phyloP scores from a whole-genome alignment of 2,888 invertebrate species.

The Oscheius sp. region DNA sequence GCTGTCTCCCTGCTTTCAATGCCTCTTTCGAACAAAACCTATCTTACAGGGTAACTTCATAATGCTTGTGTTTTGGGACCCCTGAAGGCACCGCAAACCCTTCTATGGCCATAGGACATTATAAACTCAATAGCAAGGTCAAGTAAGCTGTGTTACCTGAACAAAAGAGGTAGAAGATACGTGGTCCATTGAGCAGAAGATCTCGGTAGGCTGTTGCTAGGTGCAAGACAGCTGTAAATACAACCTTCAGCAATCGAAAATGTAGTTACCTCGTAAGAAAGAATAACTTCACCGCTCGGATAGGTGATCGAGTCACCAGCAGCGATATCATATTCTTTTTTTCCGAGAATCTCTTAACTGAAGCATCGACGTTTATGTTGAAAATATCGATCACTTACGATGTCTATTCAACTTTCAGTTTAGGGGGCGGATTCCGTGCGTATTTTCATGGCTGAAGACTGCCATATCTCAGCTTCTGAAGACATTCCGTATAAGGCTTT shows the following conservation, averaged over 20 bases:
- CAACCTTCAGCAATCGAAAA: not conserved
- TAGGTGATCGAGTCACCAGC: slow-evolving; percentile 16
- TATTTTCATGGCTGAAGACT: too few relatives aligned
- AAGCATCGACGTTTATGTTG: not conserved
- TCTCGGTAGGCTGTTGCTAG: slow-evolving; percentile 15
- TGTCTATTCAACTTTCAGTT: too few relatives aligned
- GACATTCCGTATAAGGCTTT: too few relatives aligned
- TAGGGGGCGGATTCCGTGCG: too few relatives aligned
- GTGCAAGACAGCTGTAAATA: not conserved
- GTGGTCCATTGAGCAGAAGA: slow-evolving; percentile 24
- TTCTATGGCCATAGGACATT: not conserved
- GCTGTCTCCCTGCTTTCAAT: too few relatives aligned
- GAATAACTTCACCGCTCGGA: slow-evolving; percentile 20
- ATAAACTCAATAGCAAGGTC: not conserved
- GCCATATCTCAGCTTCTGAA: too few relatives aligned
- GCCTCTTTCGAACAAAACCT: too few relatives aligned
- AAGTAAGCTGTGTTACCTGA: not conserved
- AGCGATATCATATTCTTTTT: not conserved
- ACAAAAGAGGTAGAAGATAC: slow-evolving; percentile 21
- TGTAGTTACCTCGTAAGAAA: slow-evolving; percentile 12
- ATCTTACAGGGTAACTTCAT: too few relatives aligned
- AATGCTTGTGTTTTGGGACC: too few relatives aligned
- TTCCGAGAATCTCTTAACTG: not conserved
- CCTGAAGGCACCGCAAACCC: too few relatives aligned
- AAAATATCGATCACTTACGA: too few relatives aligned